These are phyloP conservation scores for Ctenosaura bakeri DNA, from an alignment of 2,797 vertebrate genomes.

Conservation along the genomic window DNA sequence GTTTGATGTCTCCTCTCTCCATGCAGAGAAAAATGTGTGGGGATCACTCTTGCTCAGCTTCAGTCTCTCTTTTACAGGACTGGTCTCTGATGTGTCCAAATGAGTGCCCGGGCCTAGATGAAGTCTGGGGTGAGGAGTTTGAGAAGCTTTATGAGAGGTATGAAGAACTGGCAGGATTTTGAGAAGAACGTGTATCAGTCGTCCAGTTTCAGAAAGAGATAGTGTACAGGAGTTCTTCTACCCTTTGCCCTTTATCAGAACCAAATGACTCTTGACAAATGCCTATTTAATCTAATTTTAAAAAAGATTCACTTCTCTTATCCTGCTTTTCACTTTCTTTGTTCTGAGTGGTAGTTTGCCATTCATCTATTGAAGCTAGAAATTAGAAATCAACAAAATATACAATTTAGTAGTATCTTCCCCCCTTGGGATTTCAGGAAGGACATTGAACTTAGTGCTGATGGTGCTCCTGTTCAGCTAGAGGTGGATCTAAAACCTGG, in stretches of 20 bases:
- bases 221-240: too few relatives aligned
- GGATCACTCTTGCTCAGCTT: background rate
- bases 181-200: too few relatives aligned
- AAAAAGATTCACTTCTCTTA: too few relatives aligned
- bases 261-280: too few relatives aligned
- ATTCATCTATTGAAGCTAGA: background rate
- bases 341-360: too few relatives aligned
- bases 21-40: background rate
- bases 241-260: too few relatives aligned
- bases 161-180: slow-evolving; percentile 7
- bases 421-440: background rate
- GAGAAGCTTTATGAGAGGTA: slow-evolving; percentile 93
- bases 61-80: slow-evolving; percentile 77
- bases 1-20: too few relatives aligned
- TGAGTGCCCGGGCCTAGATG: slow-evolving; percentile 93
- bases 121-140: slow-evolving; percentile 98
- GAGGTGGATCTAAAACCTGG: background rate
- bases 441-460: too few relatives aligned
- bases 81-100: slow-evolving; percentile 98
- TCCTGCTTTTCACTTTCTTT: too few relatives aligned
- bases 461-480: too few relatives aligned
- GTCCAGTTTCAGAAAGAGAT: too few relatives aligned
- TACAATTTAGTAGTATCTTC: too few relatives aligned
- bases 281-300: background rate
- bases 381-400: background rate